Base-by-base conservation (phyloP, 1,140 invertebrate genomes). In the Hyposmocoma kahamanoa region DNA sequence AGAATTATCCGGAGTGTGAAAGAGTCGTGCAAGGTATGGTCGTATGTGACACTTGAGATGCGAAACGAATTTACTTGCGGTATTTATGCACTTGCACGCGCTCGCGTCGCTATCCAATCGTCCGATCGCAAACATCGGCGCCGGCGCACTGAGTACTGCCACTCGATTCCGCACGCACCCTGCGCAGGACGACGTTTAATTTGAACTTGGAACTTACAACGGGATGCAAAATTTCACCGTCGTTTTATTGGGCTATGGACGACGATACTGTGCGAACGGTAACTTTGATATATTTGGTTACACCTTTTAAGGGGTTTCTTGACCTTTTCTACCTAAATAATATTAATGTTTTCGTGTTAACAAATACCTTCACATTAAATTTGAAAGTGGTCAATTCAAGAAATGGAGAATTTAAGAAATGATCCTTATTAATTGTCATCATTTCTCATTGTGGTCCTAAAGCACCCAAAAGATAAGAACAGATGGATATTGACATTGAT, bases 111-210 rank as follows among this genome's bases (percentile, higher is more conserved):
- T 48, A 61, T 49, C 48, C 52, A 62, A 62, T 64, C 75, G 69
- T 62, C 69, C 76, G 70, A 54, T 65, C 76, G 55, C 59, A 69
- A 44, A 64, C 62, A 53, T 67, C 68, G 62, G 68, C 72, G 70
- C 67, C 50, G 47, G 68, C 72, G 70, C 70, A 80, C 76, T 80
- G 69, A 50, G 43, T 49, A 32, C n/a, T n/a, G n/a, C n/a, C n/a
- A n/a, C n/a, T n/a, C n/a, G n/a, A n/a, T 36, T 17, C 4, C 13
- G 58, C 48, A 51, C 56, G 61, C 57, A 53, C 59, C 57, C 56
- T 56, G 55, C 66, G 63, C 66, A 66, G 71, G 70, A 50, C 22
- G 48, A 47, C 41, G 46, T 61, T 70, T 69, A 69, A 72, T 69
- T 72, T 62, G 57, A 70, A 69, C 67, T 67, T 70, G 55, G 59